Percentiles rank a stretch among this genome's conserved stretches.
These are phyloP conservation scores for Neria commutata DNA, from an alignment of 2,888 invertebrate species.

Conservation along the genomic window DNA sequence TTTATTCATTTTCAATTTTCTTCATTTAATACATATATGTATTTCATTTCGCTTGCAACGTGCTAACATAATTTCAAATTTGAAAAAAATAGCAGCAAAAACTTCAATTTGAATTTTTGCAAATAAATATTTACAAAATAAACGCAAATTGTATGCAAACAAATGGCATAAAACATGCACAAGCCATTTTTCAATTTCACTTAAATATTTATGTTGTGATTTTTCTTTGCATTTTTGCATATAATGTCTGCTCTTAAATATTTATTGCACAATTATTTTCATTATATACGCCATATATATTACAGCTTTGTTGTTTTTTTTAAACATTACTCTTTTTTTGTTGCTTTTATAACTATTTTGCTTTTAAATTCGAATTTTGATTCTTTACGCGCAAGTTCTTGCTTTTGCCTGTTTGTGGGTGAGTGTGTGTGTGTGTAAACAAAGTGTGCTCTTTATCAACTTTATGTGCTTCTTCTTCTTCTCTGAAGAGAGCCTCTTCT, in stretches of 20 bases:
- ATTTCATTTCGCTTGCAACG: no score
- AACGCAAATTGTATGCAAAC: no score
- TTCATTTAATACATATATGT: conserved; percentile 8
- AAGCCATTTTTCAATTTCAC: background rate
- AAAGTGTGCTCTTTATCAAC: conserved; percentile 44
- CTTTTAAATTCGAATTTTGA: conserved; percentile 57
- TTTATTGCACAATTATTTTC: conserved; percentile 18
- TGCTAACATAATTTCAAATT: conserved; percentile 4
- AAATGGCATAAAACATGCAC: no score
- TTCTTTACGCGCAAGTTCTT: conserved; percentile 26
- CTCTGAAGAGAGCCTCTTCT: conserved; percentile 26
- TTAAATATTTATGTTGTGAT: background rate
- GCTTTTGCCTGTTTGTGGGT: background rate
- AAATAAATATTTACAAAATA: conserved; percentile 12
- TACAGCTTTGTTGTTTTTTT: conserved; percentile 18
- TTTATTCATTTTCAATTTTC: conserved; percentile 23
- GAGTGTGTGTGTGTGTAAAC: no score
- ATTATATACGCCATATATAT: no score
- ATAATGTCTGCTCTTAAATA: background rate
- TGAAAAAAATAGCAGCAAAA: conserved; percentile 5
- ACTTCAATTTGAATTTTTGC: background rate
- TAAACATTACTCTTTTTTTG: conserved; percentile 21
- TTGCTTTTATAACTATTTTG: conserved; percentile 29
- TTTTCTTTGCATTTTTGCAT: background rate
- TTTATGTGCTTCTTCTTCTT: conserved; percentile 13